Percentiles rank a stretch among this genome's conserved stretches.
phyloP scores from a whole-genome alignment of 2,888 invertebrate species.

The Galerucella pusilla region DNA sequence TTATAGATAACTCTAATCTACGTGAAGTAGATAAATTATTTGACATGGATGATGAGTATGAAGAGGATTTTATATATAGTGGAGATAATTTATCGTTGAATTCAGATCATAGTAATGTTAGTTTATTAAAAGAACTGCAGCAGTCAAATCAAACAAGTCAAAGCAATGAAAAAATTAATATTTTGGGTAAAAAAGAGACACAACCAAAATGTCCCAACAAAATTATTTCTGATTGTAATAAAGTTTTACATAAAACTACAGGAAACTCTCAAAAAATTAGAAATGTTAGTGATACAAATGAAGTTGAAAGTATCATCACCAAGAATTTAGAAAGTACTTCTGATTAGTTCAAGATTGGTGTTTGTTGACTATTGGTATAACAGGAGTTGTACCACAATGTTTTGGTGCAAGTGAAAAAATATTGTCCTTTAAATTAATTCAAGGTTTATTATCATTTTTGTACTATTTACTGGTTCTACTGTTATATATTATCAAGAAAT shows the following conservation, averaged over 20 bases:
- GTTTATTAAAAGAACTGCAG: slow-evolving; percentile 39
- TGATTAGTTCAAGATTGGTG: background rate
- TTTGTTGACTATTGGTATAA: background rate
- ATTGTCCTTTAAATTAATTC: background rate
- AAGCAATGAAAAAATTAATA: slow-evolving; percentile 26
- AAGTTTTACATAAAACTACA: background rate
- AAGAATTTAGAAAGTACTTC: slow-evolving; percentile 4
- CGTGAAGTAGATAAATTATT: slow-evolving; percentile 59
- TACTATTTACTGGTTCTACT: background rate
- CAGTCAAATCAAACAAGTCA: slow-evolving; percentile 23
- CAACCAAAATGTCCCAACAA: slow-evolving; percentile 33
- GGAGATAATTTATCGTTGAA: slow-evolving; percentile 48
- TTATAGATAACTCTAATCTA: slow-evolving; percentile 57
- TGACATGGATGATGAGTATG: slow-evolving; percentile 60
- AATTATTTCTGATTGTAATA: slow-evolving; percentile 26
- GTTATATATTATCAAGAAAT: background rate
- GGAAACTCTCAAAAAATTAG: slow-evolving; percentile 23
- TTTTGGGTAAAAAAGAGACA: slow-evolving; percentile 30
- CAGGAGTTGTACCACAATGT: background rate
- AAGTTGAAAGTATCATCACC: slow-evolving; percentile 5
- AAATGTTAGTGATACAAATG: background rate
- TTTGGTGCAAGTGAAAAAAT: background rate
- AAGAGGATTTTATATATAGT: slow-evolving; percentile 61
- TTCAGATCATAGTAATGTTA: slow-evolving; percentile 41
- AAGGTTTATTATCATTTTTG: too few species aligned